Evolutionary conservation across 1,140 invertebrate genomes (phyloP).

Genomic region (Trissolcus basalis): DNA sequence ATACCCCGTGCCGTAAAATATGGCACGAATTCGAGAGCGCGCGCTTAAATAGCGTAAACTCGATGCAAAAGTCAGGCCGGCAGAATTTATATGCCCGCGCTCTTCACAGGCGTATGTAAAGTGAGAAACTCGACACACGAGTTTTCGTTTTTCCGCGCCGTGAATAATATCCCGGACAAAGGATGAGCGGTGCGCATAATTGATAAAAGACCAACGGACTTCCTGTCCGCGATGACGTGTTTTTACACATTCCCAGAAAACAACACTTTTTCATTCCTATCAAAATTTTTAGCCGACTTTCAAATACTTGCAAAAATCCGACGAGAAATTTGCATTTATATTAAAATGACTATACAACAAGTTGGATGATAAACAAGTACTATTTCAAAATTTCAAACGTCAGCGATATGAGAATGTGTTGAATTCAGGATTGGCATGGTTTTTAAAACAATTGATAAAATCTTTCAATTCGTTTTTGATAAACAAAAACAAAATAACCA

Average conservation of each 20-base stretch:
- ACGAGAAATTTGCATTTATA: no score
- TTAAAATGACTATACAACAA: no score
- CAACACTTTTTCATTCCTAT: no score
- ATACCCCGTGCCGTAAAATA: slow-evolving; percentile 23
- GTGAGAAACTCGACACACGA: slow-evolving; percentile 30
- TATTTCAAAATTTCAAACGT: no score
- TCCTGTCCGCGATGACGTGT: slow-evolving; percentile 8
- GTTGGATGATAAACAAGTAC: no score
- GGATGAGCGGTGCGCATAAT: slow-evolving; percentile 49
- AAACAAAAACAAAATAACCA: no score
- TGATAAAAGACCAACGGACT: slow-evolving; percentile 61
- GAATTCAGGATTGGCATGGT: no score
- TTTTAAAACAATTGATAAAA: no score
- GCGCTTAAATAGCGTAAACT: slow-evolving; percentile 28
- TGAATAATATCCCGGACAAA: slow-evolving; percentile 63
- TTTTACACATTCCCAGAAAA: neutral
- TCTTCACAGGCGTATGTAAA: slow-evolving; percentile 39
- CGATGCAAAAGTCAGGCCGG: slow-evolving; percentile 37
- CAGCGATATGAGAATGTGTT: no score
- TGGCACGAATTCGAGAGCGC: slow-evolving; percentile 34
- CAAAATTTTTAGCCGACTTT: no score
- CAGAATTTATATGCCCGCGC: slow-evolving; percentile 27
- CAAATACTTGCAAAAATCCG: no score
- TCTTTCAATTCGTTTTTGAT: no score
- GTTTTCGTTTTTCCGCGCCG: slow-evolving; percentile 25